phyloP scores from a whole-genome alignment of 2,888 invertebrate genomes.

The Parasteatoda lunata region DNA sequence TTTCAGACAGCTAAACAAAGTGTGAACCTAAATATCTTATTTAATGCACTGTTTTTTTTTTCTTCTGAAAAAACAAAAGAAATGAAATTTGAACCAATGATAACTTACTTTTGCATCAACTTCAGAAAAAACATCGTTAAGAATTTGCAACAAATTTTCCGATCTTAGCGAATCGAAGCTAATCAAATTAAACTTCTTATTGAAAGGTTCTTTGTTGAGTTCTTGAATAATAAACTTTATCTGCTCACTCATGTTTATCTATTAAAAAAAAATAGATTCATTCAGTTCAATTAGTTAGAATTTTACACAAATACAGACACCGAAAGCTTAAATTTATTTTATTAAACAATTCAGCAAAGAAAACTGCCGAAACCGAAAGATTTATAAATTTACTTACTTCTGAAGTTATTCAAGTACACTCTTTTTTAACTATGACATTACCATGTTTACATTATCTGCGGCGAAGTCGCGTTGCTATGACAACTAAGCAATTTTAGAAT shows the following conservation, averaged over 20 bases:
- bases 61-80: too few species aligned
- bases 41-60: neutral
- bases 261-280: neutral
- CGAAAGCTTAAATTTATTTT: too few species aligned
- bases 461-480: conserved; percentile 12
- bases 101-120: conserved; percentile 79
- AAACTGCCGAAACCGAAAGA: too few species aligned
- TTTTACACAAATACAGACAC: too few species aligned
- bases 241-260: conserved; percentile 75
- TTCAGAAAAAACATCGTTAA: conserved; percentile 84
- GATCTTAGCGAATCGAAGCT: conserved; percentile 87
- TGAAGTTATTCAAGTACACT: too few species aligned
- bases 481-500: neutral
- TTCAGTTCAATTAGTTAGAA: too few species aligned
- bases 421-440: neutral
- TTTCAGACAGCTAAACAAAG: too few species aligned
- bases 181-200: conserved; percentile 85
- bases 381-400: too few species aligned
- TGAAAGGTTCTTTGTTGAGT: conserved; percentile 82
- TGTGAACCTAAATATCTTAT: too few species aligned
- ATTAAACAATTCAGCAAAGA: too few species aligned
- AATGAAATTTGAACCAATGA: neutral
- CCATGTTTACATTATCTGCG: neutral
- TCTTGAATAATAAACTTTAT: conserved; percentile 80
- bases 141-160: conserved; percentile 83